Evolutionary conservation across 2,888 invertebrate genomes (phyloP).

Genomic region (Philereme vetulata): DNA sequence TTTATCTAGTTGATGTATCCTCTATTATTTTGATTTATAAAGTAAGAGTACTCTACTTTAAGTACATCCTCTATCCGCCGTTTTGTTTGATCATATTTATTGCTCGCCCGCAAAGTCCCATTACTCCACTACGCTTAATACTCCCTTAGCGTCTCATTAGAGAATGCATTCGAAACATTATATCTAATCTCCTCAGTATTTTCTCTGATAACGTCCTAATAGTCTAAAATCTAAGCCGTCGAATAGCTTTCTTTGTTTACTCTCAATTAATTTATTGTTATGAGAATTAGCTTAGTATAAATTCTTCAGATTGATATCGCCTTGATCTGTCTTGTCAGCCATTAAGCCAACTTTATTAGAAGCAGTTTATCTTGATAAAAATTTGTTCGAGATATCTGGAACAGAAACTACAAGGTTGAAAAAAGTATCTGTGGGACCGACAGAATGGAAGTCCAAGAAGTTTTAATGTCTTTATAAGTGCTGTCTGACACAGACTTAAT

Average conservation of each 20-base stretch:
- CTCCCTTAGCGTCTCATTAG: conserved; percentile 69
- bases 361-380: conserved; percentile 37
- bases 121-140: conserved; percentile 66
- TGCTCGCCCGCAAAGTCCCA: conserved; percentile 58
- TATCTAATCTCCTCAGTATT: conserved; percentile 52
- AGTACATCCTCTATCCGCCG: conserved; percentile 67
- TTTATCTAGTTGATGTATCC: too few relatives aligned
- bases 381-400: conserved; percentile 51
- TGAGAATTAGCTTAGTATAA: conserved; percentile 30
- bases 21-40: too few relatives aligned
- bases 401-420: conserved; percentile 47
- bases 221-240: conserved; percentile 39
- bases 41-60: not conserved
- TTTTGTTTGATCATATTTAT: conserved; percentile 79
- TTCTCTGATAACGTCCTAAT: conserved; percentile 53
- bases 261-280: conserved; percentile 47
- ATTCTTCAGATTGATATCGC: conserved; percentile 31
- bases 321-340: conserved; percentile 27
- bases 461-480: conserved; percentile 84
- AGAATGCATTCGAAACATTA: conserved; percentile 58
- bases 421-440: conserved; percentile 46
- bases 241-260: conserved; percentile 42
- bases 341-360: conserved; percentile 31
- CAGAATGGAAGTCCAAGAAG: conserved; percentile 57
- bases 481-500: conserved; percentile 75